Percentiles rank a stretch among this genome's conserved stretches.
Conservation (phyloP, 1,140 invertebrate species). For the Phocides pigmalion region DNA sequence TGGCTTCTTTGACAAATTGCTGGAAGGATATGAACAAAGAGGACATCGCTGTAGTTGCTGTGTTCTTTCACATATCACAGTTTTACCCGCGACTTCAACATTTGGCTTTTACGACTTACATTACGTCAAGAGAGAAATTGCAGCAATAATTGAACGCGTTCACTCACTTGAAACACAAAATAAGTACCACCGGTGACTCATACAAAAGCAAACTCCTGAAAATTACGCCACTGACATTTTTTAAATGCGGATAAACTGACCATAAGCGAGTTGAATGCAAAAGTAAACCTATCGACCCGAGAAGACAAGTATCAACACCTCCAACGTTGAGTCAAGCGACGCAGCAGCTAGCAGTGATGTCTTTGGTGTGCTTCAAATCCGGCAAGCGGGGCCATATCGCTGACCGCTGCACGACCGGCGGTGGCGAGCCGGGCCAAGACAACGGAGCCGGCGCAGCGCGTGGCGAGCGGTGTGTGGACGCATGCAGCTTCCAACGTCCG, state of each 20-base stretch:
- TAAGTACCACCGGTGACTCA: too few species aligned
- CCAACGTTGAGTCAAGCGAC: constrained; percentile 10
- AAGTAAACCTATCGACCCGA: constrained; percentile 18
- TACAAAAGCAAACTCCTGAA: constrained; percentile 17
- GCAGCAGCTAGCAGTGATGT: constrained; percentile 24
- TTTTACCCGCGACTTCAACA: constrained; percentile 40
- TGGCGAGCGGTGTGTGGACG: constrained; percentile 19
- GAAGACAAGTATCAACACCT: neutral
- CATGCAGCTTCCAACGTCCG: constrained; percentile 9
- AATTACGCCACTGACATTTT: constrained; percentile 24
- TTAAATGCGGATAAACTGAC: constrained; percentile 36
- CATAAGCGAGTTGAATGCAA: constrained; percentile 31
- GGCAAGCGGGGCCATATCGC: constrained; percentile 17
- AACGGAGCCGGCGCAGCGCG: neutral
- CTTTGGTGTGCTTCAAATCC: constrained; percentile 16
- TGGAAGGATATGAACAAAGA: constrained; percentile 43
- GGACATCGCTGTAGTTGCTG: constrained; percentile 36
- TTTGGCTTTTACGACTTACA: constrained; percentile 40
- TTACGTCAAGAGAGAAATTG: constrained; percentile 34
- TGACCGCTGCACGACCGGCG: neutral
- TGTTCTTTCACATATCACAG: constrained; percentile 38
- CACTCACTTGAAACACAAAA: too few species aligned
- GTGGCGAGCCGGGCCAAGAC: neutral
- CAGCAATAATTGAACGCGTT: constrained; percentile 42
- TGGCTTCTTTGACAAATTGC: constrained; percentile 28